Conservation (phyloP, 2,888 invertebrate genomes). For the Exephanes ischioxanthus region DNA sequence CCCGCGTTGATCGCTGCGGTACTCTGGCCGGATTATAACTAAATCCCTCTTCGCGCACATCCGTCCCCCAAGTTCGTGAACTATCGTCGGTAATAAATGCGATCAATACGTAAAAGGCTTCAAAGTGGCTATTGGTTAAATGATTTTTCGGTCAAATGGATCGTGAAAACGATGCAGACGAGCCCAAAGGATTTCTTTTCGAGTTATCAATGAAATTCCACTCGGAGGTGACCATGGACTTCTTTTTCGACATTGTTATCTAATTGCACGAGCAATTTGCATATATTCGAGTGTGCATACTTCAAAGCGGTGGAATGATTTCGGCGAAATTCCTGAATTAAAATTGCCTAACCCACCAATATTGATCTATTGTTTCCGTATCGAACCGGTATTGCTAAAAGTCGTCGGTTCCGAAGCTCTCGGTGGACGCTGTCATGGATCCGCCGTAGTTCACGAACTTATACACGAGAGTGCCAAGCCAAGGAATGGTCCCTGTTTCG, state of each 20-base stretch:
- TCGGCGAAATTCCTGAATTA: not conserved
- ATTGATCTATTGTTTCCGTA: not conserved
- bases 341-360: not conserved
- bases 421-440: not conserved
- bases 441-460: conserved; percentile 2
- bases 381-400: not conserved
- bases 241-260: not conserved
- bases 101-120: not conserved
- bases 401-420: not conserved
- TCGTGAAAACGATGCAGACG: too few relatives aligned
- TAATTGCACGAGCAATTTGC: not conserved
- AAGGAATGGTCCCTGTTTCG: not conserved
- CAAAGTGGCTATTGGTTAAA: not conserved
- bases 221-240: not conserved
- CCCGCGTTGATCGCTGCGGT: not conserved
- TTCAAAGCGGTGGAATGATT: too few relatives aligned
- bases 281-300: too few relatives aligned
- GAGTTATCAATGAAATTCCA: not conserved
- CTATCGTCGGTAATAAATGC: not conserved
- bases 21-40: conserved; percentile 6
- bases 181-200: not conserved
- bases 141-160: not conserved
- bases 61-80: not conserved
- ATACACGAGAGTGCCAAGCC: not conserved
- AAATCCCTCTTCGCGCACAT: not conserved